Evolutionary conservation across 23 tunicate species (phyloP), one percentile per base, ranked within the genome.

Genomic region (Styela clava): DNA sequence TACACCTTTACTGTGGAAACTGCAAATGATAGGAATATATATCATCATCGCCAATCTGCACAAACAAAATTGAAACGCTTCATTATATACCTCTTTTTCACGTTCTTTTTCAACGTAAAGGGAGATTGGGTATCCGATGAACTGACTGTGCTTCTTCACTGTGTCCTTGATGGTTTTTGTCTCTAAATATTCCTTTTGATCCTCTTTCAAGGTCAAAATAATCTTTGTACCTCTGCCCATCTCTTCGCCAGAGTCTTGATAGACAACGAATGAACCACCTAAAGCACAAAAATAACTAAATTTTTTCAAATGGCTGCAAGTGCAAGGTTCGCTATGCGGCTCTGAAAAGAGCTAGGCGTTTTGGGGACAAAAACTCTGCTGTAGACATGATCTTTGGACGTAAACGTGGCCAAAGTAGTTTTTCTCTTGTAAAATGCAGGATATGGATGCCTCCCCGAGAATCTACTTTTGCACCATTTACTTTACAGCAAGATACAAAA

Each of bases 81-180:
- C 95, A 77, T 90, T 86, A 72, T 91, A 84, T 62, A 89, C 88
- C 79, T 94, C 98, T 79, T 88, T 89, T 67, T 94, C 98, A 2
- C 98, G 82, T 64, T 94, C 98, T 61, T 94, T 94, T 79, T 94
- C 98, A 62, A 94, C 98, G 74, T 94, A 91, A 23, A 94, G 91
- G 32, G 90, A 85, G 67, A 94, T 93, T 9, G 98, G 98, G 61
- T 93, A 93, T 30, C 98, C 98, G 65, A 93, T 93, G 73, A 93
- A 93, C 83, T 94, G 98, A 34, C 85, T 74, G 89, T 94, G 98
- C 86, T 89, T 94, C 83, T 94, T 94, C 52, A 94, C 98, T 78
- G 89, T 94, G 27, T 94, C 98, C 79, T 94, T 94, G 81, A 94
- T 85, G 33, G 79, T 89, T 82, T 94, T 94, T 52, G 86, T 90